Evolutionary conservation across 2,888 invertebrate species (phyloP), one percentile per base, ranked within the genome.

Genomic region (Athetis lepigone): DNA sequence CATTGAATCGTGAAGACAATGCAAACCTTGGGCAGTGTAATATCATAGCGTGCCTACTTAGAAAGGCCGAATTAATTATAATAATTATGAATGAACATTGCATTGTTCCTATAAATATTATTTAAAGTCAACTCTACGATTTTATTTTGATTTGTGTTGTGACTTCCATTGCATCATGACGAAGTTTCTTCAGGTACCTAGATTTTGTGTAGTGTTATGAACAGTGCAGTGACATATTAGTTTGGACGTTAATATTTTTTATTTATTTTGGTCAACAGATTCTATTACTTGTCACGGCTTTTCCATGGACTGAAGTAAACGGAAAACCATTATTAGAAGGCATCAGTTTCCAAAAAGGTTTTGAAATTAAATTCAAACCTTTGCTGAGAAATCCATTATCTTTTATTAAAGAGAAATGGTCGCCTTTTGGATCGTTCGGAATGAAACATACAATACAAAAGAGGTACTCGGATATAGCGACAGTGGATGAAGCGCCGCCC

Each of bases 371-470:
- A 33, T 77, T 89, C 8, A 86, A 84, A 45, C 88, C 86, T 1
- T 58, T 85, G 13, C 77, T 80, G n/a, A 78, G 85, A 1, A 85
- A 84, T 45, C 87, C 88, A 0, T 60, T 91, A 33, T 72, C 85
- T 0, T 85, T 90, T 36, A 77, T 89, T 9, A 88, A 82, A 18
- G 88, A 90, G 45, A 88, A 87, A 73, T 86, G 88, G 85, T 80
- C 86, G 1, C 88, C 91, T 0, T 86, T 92, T 33, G 90, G 88
- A 43, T 77, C 70, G 25, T 85, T 86, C 67, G 85, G 86, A 54
- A 73, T 55, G 27, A 75, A 73, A 37, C 65, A 71, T 52, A 61
- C 63, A 2, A 75, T 85, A 56, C 68, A 76, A 19, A 85, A 81
- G 50, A 76, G 85, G 33, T 75, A 79, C 39, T 37, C 65, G 36